Base-by-base conservation (phyloP, 2,888 invertebrate genomes). In the Polylopha cassiicola region DNA sequence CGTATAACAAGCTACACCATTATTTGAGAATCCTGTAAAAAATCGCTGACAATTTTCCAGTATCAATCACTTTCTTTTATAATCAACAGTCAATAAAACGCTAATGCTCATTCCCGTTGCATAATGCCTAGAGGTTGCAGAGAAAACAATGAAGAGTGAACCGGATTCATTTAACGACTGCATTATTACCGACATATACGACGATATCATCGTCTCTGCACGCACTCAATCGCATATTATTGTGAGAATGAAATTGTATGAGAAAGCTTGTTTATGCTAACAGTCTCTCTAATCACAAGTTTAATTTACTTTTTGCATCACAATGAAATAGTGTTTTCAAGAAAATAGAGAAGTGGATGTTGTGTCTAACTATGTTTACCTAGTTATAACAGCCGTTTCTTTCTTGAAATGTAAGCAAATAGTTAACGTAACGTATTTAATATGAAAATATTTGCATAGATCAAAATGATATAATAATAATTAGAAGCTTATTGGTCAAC, bases 241-340 rank as follows among this genome's bases (percentile, higher is more conserved):
- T 62, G 71, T 79, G 81, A 68, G 81, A 82, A 81, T 58, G 51
- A 53, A 63, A 67, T 67, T 65, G 65, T 67, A 66, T 78, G 75
- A 70, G 78, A 80, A 79, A 71, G 64, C 67, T 64, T 66, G 67
- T 73, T 75, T 71, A 71, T 65, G 58, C 58, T 68, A 71, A 61
- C 57, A 57, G 58, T 51, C 53, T 46, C 53, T 61, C 53, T 72
- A 67, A 71, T 73, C 68, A 70, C 60, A 53, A 63, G 60, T 73
- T 66, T 66, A 73, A 76, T 76, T 74, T 64, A 71, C 61, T 76
- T 79, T 78, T 80, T 77, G 58, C 65, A 46, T 51, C 52, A 59
- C 61, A 58, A 54, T 61, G 53, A 57, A 57, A 61, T 52, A 57
- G 56, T 59, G 48, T 50, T 64, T 53, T 58, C 55, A 54, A 60